These are phyloP conservation scores for Esox masquinongy DNA, from an alignment of 2,797 vertebrate species.

Conservation along the genomic window DNA sequence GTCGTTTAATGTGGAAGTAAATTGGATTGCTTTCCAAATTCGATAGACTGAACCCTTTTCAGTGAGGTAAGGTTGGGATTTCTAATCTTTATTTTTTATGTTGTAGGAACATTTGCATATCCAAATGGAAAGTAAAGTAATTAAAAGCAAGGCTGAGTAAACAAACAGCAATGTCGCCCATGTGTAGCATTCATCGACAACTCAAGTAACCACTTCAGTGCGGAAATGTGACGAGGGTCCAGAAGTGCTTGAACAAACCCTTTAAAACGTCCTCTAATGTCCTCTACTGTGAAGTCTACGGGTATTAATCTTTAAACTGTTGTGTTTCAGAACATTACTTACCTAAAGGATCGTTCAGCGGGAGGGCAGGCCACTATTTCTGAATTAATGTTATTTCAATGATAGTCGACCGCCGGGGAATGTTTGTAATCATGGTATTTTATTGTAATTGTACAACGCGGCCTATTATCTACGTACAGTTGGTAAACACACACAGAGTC, in stretches of 20 bases:
- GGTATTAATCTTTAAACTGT: background rate
- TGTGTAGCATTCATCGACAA: constrained; percentile 11
- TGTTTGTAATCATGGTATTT: background rate
- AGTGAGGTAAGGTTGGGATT: constrained; percentile 12
- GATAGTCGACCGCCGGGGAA: background rate
- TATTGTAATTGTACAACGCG: background rate
- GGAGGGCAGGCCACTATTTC: background rate
- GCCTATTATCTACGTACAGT: background rate
- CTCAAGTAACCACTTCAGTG: background rate
- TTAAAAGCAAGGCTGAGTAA: background rate
- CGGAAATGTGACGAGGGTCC: background rate
- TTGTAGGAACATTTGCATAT: constrained; percentile 10
- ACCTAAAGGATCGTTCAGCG: background rate
- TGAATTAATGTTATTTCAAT: background rate
- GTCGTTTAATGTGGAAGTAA: background rate
- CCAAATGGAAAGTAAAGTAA: constrained; percentile 19
- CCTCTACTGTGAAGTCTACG: background rate
- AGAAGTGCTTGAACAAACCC: background rate
- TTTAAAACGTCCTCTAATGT: background rate
- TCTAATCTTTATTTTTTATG: background rate
- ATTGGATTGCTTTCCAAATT: constrained; percentile 17
- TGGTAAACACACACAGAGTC: constrained; percentile 20
- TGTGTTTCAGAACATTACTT: background rate
- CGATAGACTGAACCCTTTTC: constrained; percentile 15
- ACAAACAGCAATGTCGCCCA: constrained; percentile 7